Conservation (phyloP, 2,113 vertebrate genomes). For the Alosa alosa region DNA sequence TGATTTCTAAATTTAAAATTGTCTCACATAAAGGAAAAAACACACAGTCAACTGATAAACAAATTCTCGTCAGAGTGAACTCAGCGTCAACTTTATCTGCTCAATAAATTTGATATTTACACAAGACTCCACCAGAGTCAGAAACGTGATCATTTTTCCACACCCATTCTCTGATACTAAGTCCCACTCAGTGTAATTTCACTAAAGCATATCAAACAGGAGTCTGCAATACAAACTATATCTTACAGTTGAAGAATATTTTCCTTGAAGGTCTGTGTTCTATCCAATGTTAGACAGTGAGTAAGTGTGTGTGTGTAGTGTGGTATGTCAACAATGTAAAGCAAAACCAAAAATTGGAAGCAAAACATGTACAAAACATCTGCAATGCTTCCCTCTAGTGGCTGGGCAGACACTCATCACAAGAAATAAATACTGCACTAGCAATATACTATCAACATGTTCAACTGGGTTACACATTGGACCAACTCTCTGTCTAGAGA, state of each 20-base stretch:
- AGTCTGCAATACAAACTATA: not conserved
- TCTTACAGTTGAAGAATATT: not conserved
- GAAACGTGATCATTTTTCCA: not conserved
- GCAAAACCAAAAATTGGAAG: not conserved
- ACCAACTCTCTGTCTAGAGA: not conserved
- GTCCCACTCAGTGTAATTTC: not conserved
- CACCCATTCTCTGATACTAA: not conserved
- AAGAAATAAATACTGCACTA: not conserved
- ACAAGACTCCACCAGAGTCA: not conserved
- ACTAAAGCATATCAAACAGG: conserved; percentile 1
- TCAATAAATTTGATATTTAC: not conserved
- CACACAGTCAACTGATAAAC: not conserved
- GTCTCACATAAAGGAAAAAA: not conserved
- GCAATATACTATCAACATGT: not conserved
- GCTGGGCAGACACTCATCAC: not conserved
- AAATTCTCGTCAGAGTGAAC: not conserved
- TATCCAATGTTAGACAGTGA: not conserved
- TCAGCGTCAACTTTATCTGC: not conserved
- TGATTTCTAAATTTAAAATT: not conserved
- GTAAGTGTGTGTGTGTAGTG: not conserved
- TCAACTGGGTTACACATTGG: not conserved
- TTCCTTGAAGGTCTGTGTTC: not conserved
- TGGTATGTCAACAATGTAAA: not conserved
- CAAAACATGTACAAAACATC: not conserved
- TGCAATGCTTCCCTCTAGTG: not conserved